Evolutionary conservation across 35 echinoderm and acorn worm species (phyloP), one percentile per base, ranked within the genome.

Genomic region (Stichopus chloronotus): DNA sequence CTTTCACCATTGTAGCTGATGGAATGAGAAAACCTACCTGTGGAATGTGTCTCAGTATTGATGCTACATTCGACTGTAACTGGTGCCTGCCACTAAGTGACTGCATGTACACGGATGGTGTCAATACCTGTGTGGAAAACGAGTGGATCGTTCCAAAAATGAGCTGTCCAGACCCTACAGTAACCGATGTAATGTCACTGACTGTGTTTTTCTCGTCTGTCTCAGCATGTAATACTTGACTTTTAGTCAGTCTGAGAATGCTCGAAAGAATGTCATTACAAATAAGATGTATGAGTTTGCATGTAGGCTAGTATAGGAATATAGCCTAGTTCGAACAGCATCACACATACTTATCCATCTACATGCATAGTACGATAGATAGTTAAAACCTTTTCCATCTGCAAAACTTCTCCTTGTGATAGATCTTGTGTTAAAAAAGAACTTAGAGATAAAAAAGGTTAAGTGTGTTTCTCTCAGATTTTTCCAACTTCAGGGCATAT

Each of bases 31-130:
- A 52, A 19, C 87, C 58, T 4, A 89, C 87, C 0, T 89, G 87
- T 25, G 87, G 87, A 6, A 87, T 8, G 57, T 89, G 87, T 14
- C 57, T 89, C 9, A 89, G 14, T 72, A 11, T 72, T n/a, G 87
- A 89, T n/a, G 8, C 7, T 7, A 65, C 8, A 5, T 89, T 71
- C 60, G 17, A 52, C 9, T 89, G 87, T 71, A 8, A 7, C n/a
- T 89, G 87, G 87, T 89, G 87, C 71, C 60, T 43, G 53, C 0
- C 58, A 6, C 2, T 5, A 5, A 72, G 71, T 13, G 59, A 25
- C 7, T 89, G 87, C n/a, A 20, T 89, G 6, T 89, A 59, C 12
- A 57, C 20, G n/a, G 8, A 43, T 14, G 17, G 19, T n/a, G 2
- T 7, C 11, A 22, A 74, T 21, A n/a, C 69, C 69, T 74, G 69